phyloP scores from a whole-genome alignment of 2,888 invertebrate species.

The Rhamphomyia laevipes region DNA sequence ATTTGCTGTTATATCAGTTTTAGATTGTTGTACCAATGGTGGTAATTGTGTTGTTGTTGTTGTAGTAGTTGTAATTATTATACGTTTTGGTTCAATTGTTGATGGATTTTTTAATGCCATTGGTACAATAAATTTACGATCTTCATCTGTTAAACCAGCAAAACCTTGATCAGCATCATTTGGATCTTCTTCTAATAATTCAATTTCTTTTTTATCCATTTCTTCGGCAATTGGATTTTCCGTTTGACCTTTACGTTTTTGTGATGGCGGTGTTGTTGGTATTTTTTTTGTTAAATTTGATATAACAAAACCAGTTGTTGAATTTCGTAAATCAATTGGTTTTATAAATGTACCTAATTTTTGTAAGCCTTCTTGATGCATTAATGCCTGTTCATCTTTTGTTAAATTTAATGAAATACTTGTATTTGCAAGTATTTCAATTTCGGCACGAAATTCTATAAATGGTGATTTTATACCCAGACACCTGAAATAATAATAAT shows the following conservation, averaged over 20 bases:
- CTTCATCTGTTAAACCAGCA: conserved; percentile 32
- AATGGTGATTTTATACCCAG: conserved; percentile 37
- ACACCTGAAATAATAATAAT: conserved; percentile 22
- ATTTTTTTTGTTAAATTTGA: conserved; percentile 33
- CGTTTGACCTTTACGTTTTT: conserved; percentile 18
- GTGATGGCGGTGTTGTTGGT: conserved; percentile 15
- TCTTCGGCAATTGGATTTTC: conserved; percentile 34
- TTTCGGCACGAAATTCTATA: conserved; percentile 32
- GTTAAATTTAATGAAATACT: conserved; percentile 35
- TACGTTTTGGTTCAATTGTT: conserved; percentile 25
- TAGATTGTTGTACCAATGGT: conserved; percentile 5
- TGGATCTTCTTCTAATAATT: conserved; percentile 34
- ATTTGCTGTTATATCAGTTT: conserved; percentile 28
- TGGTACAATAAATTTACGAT: conserved; percentile 36
- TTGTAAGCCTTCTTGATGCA: conserved; percentile 35
- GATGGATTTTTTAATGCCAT: conserved; percentile 36
- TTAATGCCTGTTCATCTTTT: conserved; percentile 34
- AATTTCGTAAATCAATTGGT: conserved; percentile 33
- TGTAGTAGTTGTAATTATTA: conserved; percentile 17
- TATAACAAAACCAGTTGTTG: conserved; percentile 32
- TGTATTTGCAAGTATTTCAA: conserved; percentile 33
- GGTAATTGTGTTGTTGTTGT: conserved; percentile 16
- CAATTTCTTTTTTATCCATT: conserved; percentile 36
- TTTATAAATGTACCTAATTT: conserved; percentile 35
- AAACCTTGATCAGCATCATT: conserved; percentile 29